Evolutionary conservation across 2,797 vertebrate genomes (phyloP), one percentile per base, ranked within the genome.

Genomic region (Sebastiscus albofasciatus): DNA sequence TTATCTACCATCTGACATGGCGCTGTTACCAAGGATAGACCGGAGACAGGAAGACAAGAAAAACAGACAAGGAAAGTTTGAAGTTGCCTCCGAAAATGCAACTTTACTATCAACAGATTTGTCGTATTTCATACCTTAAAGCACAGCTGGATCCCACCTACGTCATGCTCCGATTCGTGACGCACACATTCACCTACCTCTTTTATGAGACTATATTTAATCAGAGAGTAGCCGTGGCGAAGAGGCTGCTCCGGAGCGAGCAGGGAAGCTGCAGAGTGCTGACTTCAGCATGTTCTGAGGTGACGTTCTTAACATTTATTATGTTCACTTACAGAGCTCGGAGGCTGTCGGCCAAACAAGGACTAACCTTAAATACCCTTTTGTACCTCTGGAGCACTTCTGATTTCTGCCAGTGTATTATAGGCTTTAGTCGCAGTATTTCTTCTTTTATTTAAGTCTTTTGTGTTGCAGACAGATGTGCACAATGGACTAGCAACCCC

Each of bases 241-340:
- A 27, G 75, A 76, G 16, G 56, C 26, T 62, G 65, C 73, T 72
- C 54, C 1, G 1, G 69, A 81, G 76, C 9, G n/a, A 71, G 67
- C 59, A 16, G 80, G n/a, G 78, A 79, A 74, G 77, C 81, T 85
- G 87, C 77, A 76, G 69, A 81, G 59, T 84, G 90, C 87, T 91
- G 87, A 89, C 65, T 72, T 27, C 74, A 83, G 83, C 82, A 24
- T 62, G 54, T 90, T 83, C 67, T 61, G 56, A 84, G 77, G 74
- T 68, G 58, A 82, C 24, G 36, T 73, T 31, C 4, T 0, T 31
- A 79, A 54, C 64, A 72, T 71, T 82, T 72, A 75, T 89, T 77
- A 67, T 20, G 46, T 42, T 70, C 58, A 13, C 33, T 61, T 33
- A 16, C 42, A 61, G 67, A 73, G 22, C 61, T 55, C 3, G 0